Conservation (phyloP, 2,888 invertebrate genomes). For the Epistrophe eligans region DNA sequence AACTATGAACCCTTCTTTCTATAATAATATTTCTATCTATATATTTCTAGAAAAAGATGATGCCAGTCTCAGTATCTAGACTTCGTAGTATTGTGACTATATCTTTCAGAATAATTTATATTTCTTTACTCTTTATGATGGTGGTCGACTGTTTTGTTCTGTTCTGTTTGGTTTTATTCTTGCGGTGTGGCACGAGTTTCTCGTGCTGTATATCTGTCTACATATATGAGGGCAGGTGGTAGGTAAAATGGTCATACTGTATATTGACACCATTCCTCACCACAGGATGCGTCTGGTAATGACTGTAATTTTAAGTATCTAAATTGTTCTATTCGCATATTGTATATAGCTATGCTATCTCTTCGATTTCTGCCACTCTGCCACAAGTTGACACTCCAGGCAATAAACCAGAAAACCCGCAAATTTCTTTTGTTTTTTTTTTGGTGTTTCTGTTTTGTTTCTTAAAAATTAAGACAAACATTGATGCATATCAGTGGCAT, state of each 20-base stretch:
- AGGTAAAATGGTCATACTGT: constrained; percentile 51
- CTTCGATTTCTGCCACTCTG: constrained; percentile 31
- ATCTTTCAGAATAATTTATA: constrained; percentile 67
- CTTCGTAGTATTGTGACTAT: constrained; percentile 41
- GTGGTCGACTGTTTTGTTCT: constrained; percentile 59
- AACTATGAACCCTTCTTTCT: constrained; percentile 13
- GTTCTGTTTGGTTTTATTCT: constrained; percentile 38
- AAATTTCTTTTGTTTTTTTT: constrained; percentile 31
- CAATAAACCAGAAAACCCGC: constrained; percentile 45
- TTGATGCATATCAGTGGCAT: constrained; percentile 63
- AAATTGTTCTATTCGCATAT: constrained; percentile 62
- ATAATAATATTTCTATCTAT: not conserved
- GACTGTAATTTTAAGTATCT: constrained; percentile 73
- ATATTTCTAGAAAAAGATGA: constrained; percentile 36
- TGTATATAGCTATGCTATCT: not conserved
- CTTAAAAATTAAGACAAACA: constrained; percentile 54
- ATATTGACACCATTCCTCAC: constrained; percentile 69
- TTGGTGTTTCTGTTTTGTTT: not conserved
- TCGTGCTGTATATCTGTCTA: constrained; percentile 33
- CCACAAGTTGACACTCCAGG: constrained; percentile 55
- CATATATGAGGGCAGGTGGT: constrained; percentile 66
- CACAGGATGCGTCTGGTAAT: constrained; percentile 73
- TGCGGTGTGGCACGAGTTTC: constrained; percentile 62
- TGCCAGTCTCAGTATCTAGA: constrained; percentile 2
- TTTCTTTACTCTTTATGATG: constrained; percentile 63